Conservation (phyloP, 2,113 vertebrate genomes). For the Dipodomys stephensi region DNA sequence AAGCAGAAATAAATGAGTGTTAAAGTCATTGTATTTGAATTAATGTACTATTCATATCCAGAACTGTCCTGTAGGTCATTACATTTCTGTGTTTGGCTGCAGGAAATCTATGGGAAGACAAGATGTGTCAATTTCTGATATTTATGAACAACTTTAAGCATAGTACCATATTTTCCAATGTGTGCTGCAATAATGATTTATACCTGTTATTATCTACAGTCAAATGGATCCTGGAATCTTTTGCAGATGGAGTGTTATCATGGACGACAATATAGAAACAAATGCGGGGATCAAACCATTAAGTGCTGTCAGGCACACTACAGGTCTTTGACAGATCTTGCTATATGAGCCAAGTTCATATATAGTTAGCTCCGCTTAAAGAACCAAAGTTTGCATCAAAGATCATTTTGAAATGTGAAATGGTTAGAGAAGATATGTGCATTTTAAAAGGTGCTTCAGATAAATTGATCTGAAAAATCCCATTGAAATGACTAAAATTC, state of each 20-base stretch:
- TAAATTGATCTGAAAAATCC: slow-evolving; percentile 69
- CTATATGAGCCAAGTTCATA: background rate
- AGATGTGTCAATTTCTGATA: slow-evolving; percentile 49
- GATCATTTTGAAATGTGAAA: slow-evolving; percentile 72
- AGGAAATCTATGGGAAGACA: slow-evolving; percentile 41
- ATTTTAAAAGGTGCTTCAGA: slow-evolving; percentile 57
- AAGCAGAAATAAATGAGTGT: slow-evolving; percentile 22
- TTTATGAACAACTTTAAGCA: slow-evolving; percentile 65
- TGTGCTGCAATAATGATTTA: slow-evolving; percentile 49
- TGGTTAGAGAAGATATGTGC: slow-evolving; percentile 52
- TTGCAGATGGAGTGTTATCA: slow-evolving; percentile 52
- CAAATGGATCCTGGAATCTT: slow-evolving; percentile 50
- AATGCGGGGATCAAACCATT: slow-evolving; percentile 44
- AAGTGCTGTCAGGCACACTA: slow-evolving; percentile 45
- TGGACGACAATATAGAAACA: slow-evolving; percentile 52
- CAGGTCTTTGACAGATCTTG: slow-evolving; percentile 42
- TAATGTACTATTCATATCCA: background rate
- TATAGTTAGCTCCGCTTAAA: slow-evolving; percentile 56
- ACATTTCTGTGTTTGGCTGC: slow-evolving; percentile 38
- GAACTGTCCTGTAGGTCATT: slow-evolving; percentile 30
- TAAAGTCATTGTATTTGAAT: slow-evolving; percentile 40
- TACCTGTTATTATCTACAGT: slow-evolving; percentile 44
- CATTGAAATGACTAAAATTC: slow-evolving; percentile 70
- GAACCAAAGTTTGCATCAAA: slow-evolving; percentile 35
- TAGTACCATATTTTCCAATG: background rate